Percentiles rank a stretch among this genome's conserved stretches.
These are phyloP conservation scores for Drosophila antonietae DNA, from an alignment of 2,888 invertebrate genomes.

Conservation along the genomic window DNA sequence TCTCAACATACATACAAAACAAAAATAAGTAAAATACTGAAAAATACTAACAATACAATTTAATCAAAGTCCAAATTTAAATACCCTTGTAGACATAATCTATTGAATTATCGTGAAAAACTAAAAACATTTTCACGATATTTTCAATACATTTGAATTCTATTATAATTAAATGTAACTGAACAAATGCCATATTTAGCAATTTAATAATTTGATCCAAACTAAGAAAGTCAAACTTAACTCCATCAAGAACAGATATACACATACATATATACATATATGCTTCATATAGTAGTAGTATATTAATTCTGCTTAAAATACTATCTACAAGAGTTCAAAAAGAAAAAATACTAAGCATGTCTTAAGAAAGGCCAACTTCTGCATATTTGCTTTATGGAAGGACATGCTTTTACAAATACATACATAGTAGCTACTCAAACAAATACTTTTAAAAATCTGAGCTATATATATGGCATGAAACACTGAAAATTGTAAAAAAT, in stretches of 20 bases:
- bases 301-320: not conserved
- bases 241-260: not conserved
- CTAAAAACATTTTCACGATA: not conserved
- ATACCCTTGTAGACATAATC: not conserved
- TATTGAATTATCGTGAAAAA: not conserved
- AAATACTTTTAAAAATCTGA: not conserved
- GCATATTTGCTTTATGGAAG: not conserved
- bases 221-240: not conserved
- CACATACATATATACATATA: not conserved
- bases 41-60: slow-evolving; percentile 5
- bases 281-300: not conserved
- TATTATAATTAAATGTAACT: not conserved
- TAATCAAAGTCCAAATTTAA: not conserved
- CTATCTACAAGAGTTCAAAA: not conserved
- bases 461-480: not conserved
- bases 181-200: not conserved
- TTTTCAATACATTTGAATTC: not conserved
- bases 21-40: not conserved
- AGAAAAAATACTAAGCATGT: not conserved
- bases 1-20: slow-evolving; percentile 7
- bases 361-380: not conserved
- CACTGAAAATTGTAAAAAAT: too few species aligned
- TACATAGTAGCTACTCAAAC: not conserved
- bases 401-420: not conserved
- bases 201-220: not conserved